Evolutionary conservation across 2,113 vertebrate species (phyloP), one percentile per base, ranked within the genome.

Genomic region (Butorides virescens): DNA sequence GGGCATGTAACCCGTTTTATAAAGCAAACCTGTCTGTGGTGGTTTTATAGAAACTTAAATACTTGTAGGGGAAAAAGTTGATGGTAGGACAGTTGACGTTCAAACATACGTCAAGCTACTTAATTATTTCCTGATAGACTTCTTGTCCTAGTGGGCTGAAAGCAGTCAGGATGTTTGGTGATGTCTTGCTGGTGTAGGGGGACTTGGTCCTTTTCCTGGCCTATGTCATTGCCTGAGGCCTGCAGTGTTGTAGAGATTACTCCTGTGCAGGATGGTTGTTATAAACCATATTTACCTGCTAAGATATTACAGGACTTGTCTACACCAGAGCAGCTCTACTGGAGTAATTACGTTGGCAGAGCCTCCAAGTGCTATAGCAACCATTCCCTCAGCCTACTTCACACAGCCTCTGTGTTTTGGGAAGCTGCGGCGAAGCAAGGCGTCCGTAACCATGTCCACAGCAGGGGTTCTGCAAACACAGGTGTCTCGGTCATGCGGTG

Each of bases 91-190:
- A 37, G 72, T 27, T 95, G 86, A 80, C 9, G 9, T 92, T 56
- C 79, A 90, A 77, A 42, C 21, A 11, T 73, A 77, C 3, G 8
- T 93, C 83, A 88, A 68, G 50, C 56, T 84, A 39, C 8, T 88
- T 92, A 50, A 80, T 92, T 92, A 61, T 88, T 97, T 96, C 88
- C 90, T 88, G 59, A 11, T 62, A 66, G 5, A 3, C 83, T 95
- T 86, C 68, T 92, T 91, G 37, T 36, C 27, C 32, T 66, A 71
- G 7, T 65, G 59, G 15, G 47, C 59, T 95, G 92, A 74, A 96
- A 83, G 56, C 14, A 17, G 17, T 74, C 76, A 77, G 75, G 72
- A 72, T 70, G 61, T 93, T 82, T 73, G 76, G 53, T 66, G 63
- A 44, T 58, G 37, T 77, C 84, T 67, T 79, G 16, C 37, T 95